phyloP scores from a whole-genome alignment of 2,888 invertebrate genomes.

The Hanleya hanleyi region DNA sequence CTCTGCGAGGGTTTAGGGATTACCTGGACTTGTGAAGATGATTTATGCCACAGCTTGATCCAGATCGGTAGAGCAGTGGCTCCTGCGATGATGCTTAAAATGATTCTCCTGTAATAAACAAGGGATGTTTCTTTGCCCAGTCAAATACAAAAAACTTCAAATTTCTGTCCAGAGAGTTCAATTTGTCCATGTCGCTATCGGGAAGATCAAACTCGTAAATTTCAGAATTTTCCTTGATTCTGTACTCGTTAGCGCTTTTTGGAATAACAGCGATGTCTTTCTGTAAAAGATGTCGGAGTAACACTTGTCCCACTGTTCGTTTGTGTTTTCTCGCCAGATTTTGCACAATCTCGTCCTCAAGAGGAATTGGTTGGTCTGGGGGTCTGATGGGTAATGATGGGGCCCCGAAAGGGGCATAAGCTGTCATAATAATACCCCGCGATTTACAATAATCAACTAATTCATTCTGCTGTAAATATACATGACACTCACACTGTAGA shows the following conservation, averaged over 20 bases:
- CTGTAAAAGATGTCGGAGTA: constrained; percentile 53
- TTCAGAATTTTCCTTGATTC: constrained; percentile 54
- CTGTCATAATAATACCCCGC: constrained; percentile 47
- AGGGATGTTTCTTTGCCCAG: constrained; percentile 48
- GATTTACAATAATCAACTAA: constrained; percentile 44
- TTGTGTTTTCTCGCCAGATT: constrained; percentile 44
- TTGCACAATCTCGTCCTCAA: constrained; percentile 40
- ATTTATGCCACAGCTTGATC: no score
- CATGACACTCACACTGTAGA: constrained; percentile 59
- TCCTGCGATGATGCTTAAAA: no score
- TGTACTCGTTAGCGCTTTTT: constrained; percentile 43
- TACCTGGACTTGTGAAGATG: no score
- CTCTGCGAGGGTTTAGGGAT: no score
- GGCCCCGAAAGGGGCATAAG: constrained; percentile 53
- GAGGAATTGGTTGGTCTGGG: constrained; percentile 26
- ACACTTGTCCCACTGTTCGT: constrained; percentile 54
- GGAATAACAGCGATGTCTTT: constrained; percentile 52
- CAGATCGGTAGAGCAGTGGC: no score
- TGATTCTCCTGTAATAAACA: constrained; percentile 45
- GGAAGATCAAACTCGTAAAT: constrained; percentile 48
- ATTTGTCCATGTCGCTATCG: constrained; percentile 37
- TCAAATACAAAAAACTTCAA: constrained; percentile 48
- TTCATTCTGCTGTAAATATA: constrained; percentile 50
- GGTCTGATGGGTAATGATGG: constrained; percentile 27
- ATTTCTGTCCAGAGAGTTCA: constrained; percentile 42